Evolutionary conservation across 2,888 invertebrate genomes (phyloP).

Genomic region (Lingula anatina): DNA sequence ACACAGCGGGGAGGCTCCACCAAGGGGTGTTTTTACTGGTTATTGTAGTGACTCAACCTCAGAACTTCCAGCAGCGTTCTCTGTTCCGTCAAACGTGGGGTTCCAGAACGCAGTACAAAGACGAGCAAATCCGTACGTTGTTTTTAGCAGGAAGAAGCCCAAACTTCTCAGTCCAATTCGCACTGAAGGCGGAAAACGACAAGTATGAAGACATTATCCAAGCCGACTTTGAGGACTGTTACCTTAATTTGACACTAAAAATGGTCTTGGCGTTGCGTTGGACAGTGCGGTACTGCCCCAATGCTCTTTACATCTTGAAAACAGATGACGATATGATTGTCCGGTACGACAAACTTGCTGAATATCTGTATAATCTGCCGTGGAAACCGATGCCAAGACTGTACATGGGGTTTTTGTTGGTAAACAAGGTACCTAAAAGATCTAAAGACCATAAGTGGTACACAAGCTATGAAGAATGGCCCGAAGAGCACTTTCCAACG

Average conservation of each 20-base stretch:
- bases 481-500: not conserved
- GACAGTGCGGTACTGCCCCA: not conserved
- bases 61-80: not conserved
- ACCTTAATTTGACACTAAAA: not conserved
- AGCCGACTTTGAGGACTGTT: not conserved
- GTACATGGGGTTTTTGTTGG: not conserved
- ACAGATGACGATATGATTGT: constrained; percentile 1
- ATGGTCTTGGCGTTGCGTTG: not conserved
- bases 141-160: not conserved
- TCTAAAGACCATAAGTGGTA: not conserved
- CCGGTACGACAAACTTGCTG: not conserved
- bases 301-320: not conserved
- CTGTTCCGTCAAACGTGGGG: not conserved
- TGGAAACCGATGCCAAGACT: not conserved
- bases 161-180: not conserved
- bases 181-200: not conserved
- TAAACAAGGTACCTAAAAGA: not conserved
- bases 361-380: not conserved
- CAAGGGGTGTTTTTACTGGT: too few species aligned
- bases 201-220: not conserved
- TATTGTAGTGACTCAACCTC: not conserved
- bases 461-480: not conserved
- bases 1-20: too few species aligned
- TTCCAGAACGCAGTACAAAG: not conserved
- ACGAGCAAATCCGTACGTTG: not conserved